These are phyloP conservation scores for Erpornis zantholeuca DNA, from an alignment of 2,113 vertebrate species.

Conservation along the genomic window DNA sequence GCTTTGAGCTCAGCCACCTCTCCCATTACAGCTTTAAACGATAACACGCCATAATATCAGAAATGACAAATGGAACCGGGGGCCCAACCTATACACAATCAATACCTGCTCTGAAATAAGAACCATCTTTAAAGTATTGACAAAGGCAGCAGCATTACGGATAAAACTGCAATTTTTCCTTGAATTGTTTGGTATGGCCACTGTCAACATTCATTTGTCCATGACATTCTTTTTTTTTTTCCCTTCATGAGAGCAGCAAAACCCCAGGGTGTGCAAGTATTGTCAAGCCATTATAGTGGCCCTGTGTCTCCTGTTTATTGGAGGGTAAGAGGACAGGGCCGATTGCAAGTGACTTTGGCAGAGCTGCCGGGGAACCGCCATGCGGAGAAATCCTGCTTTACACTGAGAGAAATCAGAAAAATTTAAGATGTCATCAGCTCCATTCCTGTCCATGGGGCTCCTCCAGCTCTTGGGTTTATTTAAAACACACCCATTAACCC, in stretches of 20 bases:
- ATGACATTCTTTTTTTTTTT: conserved; percentile 26
- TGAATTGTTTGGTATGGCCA: conserved; percentile 56
- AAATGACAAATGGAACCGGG: conserved; percentile 97
- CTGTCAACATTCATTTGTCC: conserved; percentile 59
- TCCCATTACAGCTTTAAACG: conserved; percentile 91
- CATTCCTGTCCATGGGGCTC: neutral
- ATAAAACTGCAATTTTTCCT: conserved; percentile 54
- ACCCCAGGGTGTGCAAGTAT: conserved; percentile 42
- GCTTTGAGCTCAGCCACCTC: conserved; percentile 83
- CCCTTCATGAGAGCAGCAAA: neutral
- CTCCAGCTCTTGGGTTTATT: neutral
- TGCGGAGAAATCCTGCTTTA: neutral
- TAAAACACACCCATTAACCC: neutral
- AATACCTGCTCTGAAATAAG: conserved; percentile 90
- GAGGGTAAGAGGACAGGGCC: conserved; percentile 59
- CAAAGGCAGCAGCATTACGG: conserved; percentile 72
- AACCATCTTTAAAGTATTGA: conserved; percentile 90
- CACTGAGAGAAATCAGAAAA: neutral
- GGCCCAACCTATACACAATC: conserved; percentile 90
- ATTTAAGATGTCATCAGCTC: conserved; percentile 35
- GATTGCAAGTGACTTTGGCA: conserved; percentile 55
- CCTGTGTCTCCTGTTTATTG: conserved; percentile 47
- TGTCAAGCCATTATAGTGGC: conserved; percentile 52
- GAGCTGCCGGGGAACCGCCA: neutral
- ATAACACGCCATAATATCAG: conserved; percentile 95